Evolutionary conservation across 1,140 invertebrate species (phyloP).

Genomic region (Dendroctonus valens): DNA sequence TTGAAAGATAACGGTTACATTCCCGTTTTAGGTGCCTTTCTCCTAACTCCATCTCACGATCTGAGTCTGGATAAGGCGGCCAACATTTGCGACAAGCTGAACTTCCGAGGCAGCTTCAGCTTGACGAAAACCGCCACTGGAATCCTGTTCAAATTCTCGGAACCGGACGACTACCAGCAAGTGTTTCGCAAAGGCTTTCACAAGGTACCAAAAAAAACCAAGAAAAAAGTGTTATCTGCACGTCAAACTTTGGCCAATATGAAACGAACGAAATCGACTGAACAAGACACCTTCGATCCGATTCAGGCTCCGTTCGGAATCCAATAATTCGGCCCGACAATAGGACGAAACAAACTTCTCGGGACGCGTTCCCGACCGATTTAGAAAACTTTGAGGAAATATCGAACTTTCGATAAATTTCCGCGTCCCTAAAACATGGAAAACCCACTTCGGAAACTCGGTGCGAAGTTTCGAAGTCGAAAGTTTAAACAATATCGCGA

Average conservation of each 20-base stretch:
- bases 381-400: slow-evolving; percentile 25
- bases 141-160: slow-evolving; percentile 83
- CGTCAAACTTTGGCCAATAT: too few species aligned
- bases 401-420: slow-evolving; percentile 31
- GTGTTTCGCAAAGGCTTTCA: slow-evolving; percentile 84
- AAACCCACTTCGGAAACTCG: slow-evolving; percentile 28
- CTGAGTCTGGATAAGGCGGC: slow-evolving; percentile 79
- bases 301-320: slow-evolving; percentile 9
- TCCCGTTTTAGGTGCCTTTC: slow-evolving; percentile 64
- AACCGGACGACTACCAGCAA: slow-evolving; percentile 79
- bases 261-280: too few species aligned
- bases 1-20: slow-evolving; percentile 23
- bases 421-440: slow-evolving; percentile 29
- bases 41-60: slow-evolving; percentile 79
- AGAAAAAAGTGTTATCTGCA: background rate
- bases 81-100: slow-evolving; percentile 84
- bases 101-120: slow-evolving; percentile 79
- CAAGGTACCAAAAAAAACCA: slow-evolving; percentile 57
- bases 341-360: slow-evolving; percentile 16
- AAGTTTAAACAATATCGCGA: slow-evolving; percentile 31
- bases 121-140: slow-evolving; percentile 82
- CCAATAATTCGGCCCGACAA: slow-evolving; percentile 26
- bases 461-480: slow-evolving; percentile 20
- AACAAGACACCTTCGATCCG: background rate
- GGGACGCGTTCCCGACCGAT: background rate